Base-by-base conservation (phyloP, 2,797 vertebrate genomes). In the Danio jaintianensis region DNA sequence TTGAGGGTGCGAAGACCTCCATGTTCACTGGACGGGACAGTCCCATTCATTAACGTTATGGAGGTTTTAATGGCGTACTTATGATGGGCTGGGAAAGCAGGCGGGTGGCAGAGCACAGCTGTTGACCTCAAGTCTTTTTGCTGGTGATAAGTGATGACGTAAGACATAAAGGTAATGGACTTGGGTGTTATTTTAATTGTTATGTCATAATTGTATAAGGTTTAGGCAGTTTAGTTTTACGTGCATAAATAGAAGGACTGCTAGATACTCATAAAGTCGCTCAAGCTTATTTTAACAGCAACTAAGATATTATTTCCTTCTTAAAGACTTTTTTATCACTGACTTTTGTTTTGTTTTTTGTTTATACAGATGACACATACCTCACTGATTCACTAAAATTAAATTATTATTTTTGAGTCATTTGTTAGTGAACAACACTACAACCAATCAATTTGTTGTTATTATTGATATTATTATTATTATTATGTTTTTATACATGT, bases 11-110 rank as follows among this genome's bases (percentile, higher is more conserved):
- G 16, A 68, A 22, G 62, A n/a, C 29, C 53, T 73, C 42, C 20
- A 4, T 47, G 56, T n/a, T 61, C 9, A 48, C 16, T 71, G 48
- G 52, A 56, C 6, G 69, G 50, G 69, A 4, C 5, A 4, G 18
- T 72, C 53, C 12, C 52, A 45, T 43, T 43, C 69, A 72, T 58
- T 58, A 20, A 70, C 36, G 13, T 70, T 53, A 70, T 70, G 16
- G 67, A 7, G 48, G 48, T 52, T 69, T 69, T 69, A 69, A 40
- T 69, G 67, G 29, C 4, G 4, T 40, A 7, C 10, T 70, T 70
- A 53, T 70, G 29, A 40, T 16, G 0, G 16, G 16, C 9, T 18
- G 29, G 40, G 40, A 70, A 53, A 53, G 16, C 67, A 18, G 36
- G 52, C 0, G 3, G 58, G 36, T 2, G 16, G 36, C 22, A 2